Percentiles rank a stretch among this genome's conserved stretches.
phyloP scores from a whole-genome alignment of 2,888 invertebrate genomes.

The Kuschelorhynchus macadamiae region DNA sequence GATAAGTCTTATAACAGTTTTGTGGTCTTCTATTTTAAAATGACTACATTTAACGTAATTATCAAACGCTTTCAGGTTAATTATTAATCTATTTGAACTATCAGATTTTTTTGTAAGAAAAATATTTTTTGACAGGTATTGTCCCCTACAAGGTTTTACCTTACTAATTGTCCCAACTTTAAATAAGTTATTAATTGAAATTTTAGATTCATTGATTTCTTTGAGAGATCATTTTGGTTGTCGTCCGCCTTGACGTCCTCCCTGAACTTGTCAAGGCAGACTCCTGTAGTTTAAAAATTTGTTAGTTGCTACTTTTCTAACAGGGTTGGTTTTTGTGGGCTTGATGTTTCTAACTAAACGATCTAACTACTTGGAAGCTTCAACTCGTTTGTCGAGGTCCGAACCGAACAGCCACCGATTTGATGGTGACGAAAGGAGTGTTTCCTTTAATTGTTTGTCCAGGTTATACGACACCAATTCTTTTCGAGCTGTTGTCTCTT shows the following conservation, averaged over 20 bases:
- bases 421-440: neutral
- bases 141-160: conserved; percentile 19
- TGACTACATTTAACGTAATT: conserved; percentile 48
- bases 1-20: conserved; percentile 48
- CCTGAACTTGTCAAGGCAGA: too few relatives aligned
- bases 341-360: neutral
- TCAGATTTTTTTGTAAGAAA: conserved; percentile 35
- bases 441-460: conserved; percentile 1
- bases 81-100: conserved; percentile 14
- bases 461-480: neutral
- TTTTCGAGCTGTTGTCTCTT: neutral
- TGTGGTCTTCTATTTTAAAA: conserved; percentile 56
- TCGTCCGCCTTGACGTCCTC: too few relatives aligned
- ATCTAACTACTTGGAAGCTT: conserved; percentile 6
- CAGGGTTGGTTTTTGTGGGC: neutral
- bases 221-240: neutral
- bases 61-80: conserved; percentile 49
- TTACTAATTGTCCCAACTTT: neutral
- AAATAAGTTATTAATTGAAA: neutral
- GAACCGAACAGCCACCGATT: conserved; percentile 2
- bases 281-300: neutral
- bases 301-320: neutral
- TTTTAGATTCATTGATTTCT: neutral
- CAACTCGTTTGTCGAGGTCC: conserved; percentile 4
- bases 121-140: conserved; percentile 38